Evolutionary conservation across 1,140 invertebrate species (phyloP), one percentile per base, ranked within the genome.

Genomic region (Neuroterus valhalla): DNA sequence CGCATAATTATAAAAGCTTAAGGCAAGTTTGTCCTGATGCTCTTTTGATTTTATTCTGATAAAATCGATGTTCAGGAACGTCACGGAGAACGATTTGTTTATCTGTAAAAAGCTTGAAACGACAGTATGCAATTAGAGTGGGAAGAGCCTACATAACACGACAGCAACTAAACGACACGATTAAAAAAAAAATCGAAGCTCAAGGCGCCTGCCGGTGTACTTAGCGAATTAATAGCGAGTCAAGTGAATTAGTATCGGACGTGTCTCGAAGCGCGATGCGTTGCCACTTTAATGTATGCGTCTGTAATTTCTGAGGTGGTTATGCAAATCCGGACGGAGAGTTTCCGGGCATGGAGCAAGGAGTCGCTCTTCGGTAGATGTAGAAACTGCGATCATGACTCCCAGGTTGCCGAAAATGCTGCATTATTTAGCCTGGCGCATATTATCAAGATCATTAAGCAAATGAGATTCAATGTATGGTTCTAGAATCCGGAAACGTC

Each of bases 241-340:
- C 67, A 62, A 67, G 72, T 76, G 71, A 76, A 83, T 82, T 80
- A 83, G 77, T 78, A 68, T 72, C 52, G 70, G 68, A 44, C 68
- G 48, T 52, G 52, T 71, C 73, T 69, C 43, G 55, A 50, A 50
- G 48, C 48, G 2, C 17, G 48, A 19, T 50, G 66, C 45, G 52
- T 69, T 74, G 62, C 48, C 71, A 72, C 71, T 62, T 82, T 76
- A 83, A 82, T 78, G 75, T 45, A 66, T 72, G 66, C 66, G 70
- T 79, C 71, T 80, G 77, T 75, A 84, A 85, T 81, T 82, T 83
- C 79, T 81, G 74, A 78, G 75, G 72, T 83, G 75, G 76, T 83
- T 83, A 83, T 84, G 83, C 75, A 83, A 84, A 83, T 84, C 50
- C 46, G 17, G 43, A 23, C 66, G 67, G 76, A 76, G 62, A 55